These are phyloP conservation scores for Gallinago paraguaiae DNA, from an alignment of 2,113 vertebrate species.

Conservation along the genomic window DNA sequence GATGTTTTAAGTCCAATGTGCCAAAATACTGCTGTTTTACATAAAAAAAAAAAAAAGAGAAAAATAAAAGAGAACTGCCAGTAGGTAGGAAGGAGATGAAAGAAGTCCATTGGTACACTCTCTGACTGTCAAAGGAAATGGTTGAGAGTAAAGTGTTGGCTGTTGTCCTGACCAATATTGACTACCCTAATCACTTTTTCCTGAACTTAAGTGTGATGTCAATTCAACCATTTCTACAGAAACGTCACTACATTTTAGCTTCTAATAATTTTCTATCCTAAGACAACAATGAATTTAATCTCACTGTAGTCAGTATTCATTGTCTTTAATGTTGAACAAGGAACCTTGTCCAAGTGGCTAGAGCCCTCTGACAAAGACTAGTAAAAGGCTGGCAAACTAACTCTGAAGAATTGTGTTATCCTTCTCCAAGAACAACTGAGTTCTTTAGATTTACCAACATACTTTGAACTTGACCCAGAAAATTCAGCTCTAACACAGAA, in stretches of 20 bases:
- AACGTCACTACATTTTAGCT: neutral
- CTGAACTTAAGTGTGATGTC: neutral
- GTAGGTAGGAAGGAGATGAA: neutral
- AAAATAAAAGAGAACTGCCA: rapidly evolving
- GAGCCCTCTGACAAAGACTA: neutral
- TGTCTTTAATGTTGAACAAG: neutral
- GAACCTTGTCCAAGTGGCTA: neutral
- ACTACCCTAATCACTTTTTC: neutral
- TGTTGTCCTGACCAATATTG: neutral
- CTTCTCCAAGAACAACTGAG: neutral
- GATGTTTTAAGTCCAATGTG: neutral
- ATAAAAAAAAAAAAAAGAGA: too few relatives aligned
- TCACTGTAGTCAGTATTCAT: neutral
- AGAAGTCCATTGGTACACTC: neutral
- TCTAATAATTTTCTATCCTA: neutral
- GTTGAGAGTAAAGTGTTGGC: neutral
- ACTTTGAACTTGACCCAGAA: neutral
- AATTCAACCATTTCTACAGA: neutral
- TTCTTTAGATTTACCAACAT: neutral
- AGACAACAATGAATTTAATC: neutral
- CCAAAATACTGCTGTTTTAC: neutral
- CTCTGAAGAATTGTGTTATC: neutral
- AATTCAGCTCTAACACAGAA: neutral
- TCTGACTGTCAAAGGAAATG: neutral
- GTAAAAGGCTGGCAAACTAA: neutral